A percentile compares a stretch with the other conserved stretches of the same genome.
phyloP scores from a whole-genome alignment of 2,797 vertebrate genomes.

The Smutsia gigantea region DNA sequence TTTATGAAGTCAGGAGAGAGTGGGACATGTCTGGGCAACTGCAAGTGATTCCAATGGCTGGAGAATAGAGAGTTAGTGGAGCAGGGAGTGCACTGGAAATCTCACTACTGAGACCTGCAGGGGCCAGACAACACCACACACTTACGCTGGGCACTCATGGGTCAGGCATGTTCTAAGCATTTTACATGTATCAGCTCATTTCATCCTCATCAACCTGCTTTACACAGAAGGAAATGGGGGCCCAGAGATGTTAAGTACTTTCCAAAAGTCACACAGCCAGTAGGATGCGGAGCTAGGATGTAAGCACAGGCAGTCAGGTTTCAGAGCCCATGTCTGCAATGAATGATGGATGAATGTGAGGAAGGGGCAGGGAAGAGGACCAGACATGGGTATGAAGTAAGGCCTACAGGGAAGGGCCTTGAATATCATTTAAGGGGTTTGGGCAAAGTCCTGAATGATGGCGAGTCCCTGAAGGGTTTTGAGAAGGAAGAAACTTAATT shows the following conservation, averaged over 20 bases:
- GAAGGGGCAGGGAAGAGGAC: background rate
- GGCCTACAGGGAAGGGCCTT: background rate
- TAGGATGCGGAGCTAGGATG: background rate
- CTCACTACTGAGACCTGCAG: background rate
- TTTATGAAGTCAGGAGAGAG: background rate
- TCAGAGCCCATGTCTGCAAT: background rate
- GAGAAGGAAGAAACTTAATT: background rate
- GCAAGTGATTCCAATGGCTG: accelerated
- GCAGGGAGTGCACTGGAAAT: accelerated
- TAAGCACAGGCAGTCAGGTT: background rate
- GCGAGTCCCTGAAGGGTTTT: background rate
- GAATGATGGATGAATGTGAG: background rate
- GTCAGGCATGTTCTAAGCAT: background rate
- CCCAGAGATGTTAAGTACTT: background rate
- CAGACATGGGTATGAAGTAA: background rate
- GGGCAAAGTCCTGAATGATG: background rate
- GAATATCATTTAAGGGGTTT: background rate
- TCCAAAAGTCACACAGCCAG: background rate
- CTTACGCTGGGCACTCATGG: no score
- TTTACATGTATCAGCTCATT: background rate
- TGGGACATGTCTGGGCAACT: accelerated
- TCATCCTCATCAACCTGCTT: background rate
- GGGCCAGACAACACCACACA: background rate
- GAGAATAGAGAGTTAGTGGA: accelerated
- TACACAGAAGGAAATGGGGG: background rate